These are phyloP conservation scores for Eumacrocentrus americanus DNA, from an alignment of 2,888 invertebrate species.

Conservation along the genomic window DNA sequence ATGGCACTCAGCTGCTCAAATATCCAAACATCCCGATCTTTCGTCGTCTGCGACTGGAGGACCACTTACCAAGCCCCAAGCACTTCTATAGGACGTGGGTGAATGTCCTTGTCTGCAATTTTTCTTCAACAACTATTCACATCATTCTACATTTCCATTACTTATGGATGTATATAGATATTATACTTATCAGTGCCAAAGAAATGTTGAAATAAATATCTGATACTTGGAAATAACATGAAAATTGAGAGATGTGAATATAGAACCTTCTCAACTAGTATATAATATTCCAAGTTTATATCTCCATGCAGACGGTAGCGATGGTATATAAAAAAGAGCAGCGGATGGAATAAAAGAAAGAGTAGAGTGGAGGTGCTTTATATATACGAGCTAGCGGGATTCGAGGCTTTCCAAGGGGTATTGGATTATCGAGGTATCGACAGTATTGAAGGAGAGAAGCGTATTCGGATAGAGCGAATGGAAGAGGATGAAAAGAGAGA, in stretches of 20 bases:
- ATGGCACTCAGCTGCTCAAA: too few species aligned
- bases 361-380: slow-evolving; percentile 25
- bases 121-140: too few species aligned
- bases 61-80: too few species aligned
- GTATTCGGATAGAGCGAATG: slow-evolving; percentile 31
- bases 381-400: slow-evolving; percentile 37
- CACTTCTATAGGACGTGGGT: too few species aligned
- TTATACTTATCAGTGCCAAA: too few species aligned
- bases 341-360: neutral
- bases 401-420: slow-evolving; percentile 43
- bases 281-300: neutral
- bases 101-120: too few species aligned
- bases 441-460: slow-evolving; percentile 30
- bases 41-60: too few species aligned
- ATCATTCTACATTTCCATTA: too few species aligned
- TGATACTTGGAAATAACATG: neutral
- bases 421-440: slow-evolving; percentile 53
- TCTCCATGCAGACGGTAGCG: neutral
- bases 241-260: neutral
- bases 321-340: neutral
- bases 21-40: too few species aligned
- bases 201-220: neutral
- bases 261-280: neutral
- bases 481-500: slow-evolving; percentile 20
- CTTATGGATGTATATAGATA: too few species aligned